Conservation (phyloP, 2,113 vertebrate species). For the Theristicus caerulescens region DNA sequence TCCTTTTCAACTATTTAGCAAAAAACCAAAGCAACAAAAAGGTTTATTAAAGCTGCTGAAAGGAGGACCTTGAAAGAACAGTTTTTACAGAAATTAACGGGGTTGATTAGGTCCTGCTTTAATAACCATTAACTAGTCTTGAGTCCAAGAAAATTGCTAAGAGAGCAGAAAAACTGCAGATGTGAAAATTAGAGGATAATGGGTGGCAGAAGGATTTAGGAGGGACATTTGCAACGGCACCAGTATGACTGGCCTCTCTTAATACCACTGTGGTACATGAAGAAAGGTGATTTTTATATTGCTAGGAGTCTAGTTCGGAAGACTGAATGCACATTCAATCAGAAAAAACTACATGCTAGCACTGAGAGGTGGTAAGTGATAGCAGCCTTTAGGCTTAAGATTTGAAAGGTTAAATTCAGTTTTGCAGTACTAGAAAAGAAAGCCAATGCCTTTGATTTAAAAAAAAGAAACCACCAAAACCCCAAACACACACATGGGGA, state of each 20-base stretch:
- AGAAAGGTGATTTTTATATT: neutral
- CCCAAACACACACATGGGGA: neutral
- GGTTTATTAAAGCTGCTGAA: neutral
- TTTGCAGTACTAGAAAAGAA: neutral
- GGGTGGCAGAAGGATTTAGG: neutral
- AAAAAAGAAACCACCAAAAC: neutral
- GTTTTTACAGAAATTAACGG: neutral
- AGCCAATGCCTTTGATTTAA: neutral
- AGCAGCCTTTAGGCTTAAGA: neutral
- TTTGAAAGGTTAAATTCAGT: neutral
- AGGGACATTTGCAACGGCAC: neutral
- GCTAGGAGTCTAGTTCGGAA: neutral
- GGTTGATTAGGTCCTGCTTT: neutral
- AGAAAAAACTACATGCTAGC: neutral
- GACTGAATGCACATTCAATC: neutral
- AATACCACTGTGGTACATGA: neutral
- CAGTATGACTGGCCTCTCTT: neutral
- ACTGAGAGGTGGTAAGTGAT: neutral
- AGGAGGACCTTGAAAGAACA: neutral
- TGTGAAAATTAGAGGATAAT: neutral
- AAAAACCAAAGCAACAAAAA: neutral
- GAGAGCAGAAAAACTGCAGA: neutral
- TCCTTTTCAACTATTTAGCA: neutral
- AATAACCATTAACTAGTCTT: neutral
- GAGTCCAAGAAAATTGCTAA: neutral